Evolutionary conservation across 37 sponge, comb jelly and placozoan species (phyloP).

Genomic region (Bolinopsis microptera): DNA sequence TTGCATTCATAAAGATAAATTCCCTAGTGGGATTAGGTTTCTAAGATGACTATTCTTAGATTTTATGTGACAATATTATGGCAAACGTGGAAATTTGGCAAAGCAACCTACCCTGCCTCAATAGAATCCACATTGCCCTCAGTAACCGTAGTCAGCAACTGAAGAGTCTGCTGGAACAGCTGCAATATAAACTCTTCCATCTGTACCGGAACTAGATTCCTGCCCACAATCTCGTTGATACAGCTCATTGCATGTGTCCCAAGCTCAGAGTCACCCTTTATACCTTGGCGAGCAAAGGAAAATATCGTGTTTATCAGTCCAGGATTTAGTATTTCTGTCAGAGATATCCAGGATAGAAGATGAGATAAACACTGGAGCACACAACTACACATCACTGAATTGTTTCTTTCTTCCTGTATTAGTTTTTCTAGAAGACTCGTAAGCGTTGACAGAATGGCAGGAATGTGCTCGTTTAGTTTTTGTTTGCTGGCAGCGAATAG

Average conservation of each 20-base stretch:
- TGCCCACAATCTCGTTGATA: slow-evolving; percentile 51
- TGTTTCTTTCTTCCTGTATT: background rate
- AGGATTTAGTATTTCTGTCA: slow-evolving; percentile 45
- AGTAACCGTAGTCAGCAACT: slow-evolving; percentile 9
- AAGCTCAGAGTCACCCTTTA: background rate
- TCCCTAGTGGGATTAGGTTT: too few relatives aligned
- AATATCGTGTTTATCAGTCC: slow-evolving; percentile 10
- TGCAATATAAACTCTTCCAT: slow-evolving; percentile 44
- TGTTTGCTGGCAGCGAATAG: background rate
- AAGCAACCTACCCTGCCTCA: slow-evolving; percentile 10
- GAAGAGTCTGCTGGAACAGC: slow-evolving; percentile 60
- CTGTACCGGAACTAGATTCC: slow-evolving; percentile 54
- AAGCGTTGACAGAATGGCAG: slow-evolving; percentile 10
- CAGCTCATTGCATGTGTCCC: slow-evolving; percentile 15
- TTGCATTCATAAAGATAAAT: background rate
- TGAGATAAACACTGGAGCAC: slow-evolving; percentile 15
- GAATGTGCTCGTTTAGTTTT: background rate
- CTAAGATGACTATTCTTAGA: background rate
- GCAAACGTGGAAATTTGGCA: too few relatives aligned
- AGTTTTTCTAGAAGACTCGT: background rate
- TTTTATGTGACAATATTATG: too few relatives aligned
- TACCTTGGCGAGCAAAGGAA: background rate
- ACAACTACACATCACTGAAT: background rate
- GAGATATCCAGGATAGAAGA: slow-evolving; percentile 15
- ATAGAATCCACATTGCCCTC: background rate